phyloP scores from a whole-genome alignment of 2,113 vertebrate species.

The Pseudolaguvia tuberculata region DNA sequence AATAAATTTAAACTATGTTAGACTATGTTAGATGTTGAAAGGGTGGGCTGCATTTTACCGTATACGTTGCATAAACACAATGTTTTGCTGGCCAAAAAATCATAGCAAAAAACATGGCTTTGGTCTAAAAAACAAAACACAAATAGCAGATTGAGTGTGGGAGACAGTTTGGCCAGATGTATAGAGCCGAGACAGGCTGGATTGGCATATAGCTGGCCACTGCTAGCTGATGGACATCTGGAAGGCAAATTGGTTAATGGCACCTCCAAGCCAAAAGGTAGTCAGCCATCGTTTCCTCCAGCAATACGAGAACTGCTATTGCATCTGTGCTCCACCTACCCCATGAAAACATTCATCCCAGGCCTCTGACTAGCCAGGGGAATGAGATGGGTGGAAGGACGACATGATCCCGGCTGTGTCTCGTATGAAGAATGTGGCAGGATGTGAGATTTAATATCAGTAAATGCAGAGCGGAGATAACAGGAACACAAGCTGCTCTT shows the following conservation, averaged over 20 bases:
- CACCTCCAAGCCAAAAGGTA: slow-evolving; percentile 61
- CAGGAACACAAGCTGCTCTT: slow-evolving; percentile 25
- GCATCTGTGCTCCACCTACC: slow-evolving; percentile 54
- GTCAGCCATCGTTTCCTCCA: slow-evolving; percentile 58
- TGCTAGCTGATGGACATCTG: slow-evolving; percentile 57
- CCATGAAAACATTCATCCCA: slow-evolving; percentile 49
- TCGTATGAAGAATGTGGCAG: slow-evolving; percentile 16
- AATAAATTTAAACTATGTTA: background rate
- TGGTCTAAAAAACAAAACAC: slow-evolving; percentile 19
- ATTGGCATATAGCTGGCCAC: slow-evolving; percentile 52
- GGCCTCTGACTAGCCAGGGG: slow-evolving; percentile 36
- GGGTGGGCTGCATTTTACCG: background rate
- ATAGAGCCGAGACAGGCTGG: slow-evolving; percentile 43
- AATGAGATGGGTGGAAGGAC: slow-evolving; percentile 26
- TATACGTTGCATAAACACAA: background rate
- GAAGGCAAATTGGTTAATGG: slow-evolving; percentile 63
- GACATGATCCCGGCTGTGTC: slow-evolving; percentile 28
- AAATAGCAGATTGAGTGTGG: slow-evolving; percentile 49
- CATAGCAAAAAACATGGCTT: slow-evolving; percentile 16
- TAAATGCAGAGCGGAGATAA: slow-evolving; percentile 19
- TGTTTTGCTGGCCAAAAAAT: background rate
- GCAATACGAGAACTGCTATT: slow-evolving; percentile 48
- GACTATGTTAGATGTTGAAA: background rate
- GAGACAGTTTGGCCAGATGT: slow-evolving; percentile 52
- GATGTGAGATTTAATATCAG: slow-evolving; percentile 30